A percentile compares a stretch with the other conserved stretches of the same genome.
phyloP scores from a whole-genome alignment of 2,797 vertebrate species.

The Natrix natrix region DNA sequence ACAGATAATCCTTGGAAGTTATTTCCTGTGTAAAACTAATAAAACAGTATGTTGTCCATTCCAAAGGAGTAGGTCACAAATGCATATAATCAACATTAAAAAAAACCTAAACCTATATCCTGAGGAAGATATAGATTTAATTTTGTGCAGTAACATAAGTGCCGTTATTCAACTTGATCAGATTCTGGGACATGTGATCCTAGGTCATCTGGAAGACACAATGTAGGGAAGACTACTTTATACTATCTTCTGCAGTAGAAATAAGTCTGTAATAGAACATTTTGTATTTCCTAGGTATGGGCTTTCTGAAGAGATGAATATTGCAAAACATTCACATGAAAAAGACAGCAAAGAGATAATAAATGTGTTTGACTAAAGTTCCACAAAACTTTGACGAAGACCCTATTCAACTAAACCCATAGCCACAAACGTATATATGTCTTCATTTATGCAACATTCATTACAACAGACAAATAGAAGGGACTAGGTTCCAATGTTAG shows the following conservation, averaged over 20 bases:
- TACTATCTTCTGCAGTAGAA: background rate
- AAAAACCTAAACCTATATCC: background rate
- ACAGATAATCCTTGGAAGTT: background rate
- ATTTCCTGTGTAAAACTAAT: conserved; percentile 33
- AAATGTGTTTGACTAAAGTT: background rate
- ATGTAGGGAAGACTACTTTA: background rate
- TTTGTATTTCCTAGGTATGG: background rate
- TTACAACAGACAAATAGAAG: conserved; percentile 42
- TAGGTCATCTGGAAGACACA: background rate
- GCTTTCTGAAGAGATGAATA: background rate
- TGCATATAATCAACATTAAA: background rate
- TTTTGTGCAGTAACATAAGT: background rate
- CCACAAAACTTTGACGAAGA: background rate
- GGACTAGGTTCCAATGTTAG: conserved; percentile 19
- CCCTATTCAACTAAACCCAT: background rate
- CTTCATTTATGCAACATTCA: conserved; percentile 34
- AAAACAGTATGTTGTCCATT: background rate
- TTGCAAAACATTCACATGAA: background rate
- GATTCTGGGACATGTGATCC: background rate
- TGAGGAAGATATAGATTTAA: background rate
- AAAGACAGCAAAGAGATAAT: background rate
- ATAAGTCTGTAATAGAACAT: background rate
- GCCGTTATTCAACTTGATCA: background rate
- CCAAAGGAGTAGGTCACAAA: background rate
- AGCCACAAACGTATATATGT: background rate